These are phyloP conservation scores for Cirrhinus mrigala DNA, from an alignment of 2,797 vertebrate genomes.

Conservation along the genomic window DNA sequence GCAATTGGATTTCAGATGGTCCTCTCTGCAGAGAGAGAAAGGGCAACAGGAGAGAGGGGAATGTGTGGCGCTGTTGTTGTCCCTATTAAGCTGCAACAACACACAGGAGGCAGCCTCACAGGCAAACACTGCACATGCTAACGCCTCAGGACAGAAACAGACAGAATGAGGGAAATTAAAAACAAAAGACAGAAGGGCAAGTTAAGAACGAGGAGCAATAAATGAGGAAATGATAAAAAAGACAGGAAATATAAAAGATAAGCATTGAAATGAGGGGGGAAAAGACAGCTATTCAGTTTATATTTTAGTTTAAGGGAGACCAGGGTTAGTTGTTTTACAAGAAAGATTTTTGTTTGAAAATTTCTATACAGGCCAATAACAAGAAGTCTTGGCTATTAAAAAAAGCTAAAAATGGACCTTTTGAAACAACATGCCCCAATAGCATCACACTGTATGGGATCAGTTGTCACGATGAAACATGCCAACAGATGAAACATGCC, in stretches of 20 bases:
- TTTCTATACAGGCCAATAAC: neutral
- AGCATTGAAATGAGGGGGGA: conserved; percentile 12
- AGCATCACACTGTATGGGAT: neutral
- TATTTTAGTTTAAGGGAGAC: neutral
- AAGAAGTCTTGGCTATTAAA: neutral
- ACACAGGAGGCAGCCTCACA: conserved; percentile 17
- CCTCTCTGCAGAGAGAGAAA: conserved; percentile 42
- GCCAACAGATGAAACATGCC: neutral
- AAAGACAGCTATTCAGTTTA: conserved; percentile 13
- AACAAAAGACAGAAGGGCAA: neutral
- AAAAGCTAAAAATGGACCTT: neutral
- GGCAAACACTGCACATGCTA: conserved; percentile 40
- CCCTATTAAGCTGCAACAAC: conserved; percentile 51
- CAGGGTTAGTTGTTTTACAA: neutral
- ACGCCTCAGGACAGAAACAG: conserved; percentile 11
- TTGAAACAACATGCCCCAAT: neutral
- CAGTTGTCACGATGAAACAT: neutral
- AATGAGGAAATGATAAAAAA: neutral
- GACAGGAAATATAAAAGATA: conserved; percentile 27
- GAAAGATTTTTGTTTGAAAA: neutral
- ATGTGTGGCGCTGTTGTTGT: conserved; percentile 3
- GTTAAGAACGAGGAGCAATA: neutral
- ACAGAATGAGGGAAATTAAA: conserved; percentile 9
- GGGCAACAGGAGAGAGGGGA: conserved; percentile 21
- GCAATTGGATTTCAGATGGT: conserved; percentile 60